Evolutionary conservation across 2,113 vertebrate species (phyloP).

Genomic region (Prunella fulvescens): DNA sequence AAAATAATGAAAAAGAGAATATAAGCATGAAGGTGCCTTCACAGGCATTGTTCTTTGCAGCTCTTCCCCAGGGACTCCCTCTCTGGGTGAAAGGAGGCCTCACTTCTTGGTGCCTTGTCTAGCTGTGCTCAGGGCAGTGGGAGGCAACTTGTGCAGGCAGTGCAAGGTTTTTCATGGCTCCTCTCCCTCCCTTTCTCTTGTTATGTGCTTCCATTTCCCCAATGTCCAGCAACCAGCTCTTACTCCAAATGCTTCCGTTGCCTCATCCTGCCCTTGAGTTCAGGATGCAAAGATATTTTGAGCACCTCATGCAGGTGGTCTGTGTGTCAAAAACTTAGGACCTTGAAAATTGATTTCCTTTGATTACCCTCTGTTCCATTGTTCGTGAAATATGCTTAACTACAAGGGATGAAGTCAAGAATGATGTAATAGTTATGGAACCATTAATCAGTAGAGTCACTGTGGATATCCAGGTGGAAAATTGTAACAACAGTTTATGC

Average conservation of each 20-base stretch:
- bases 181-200: not conserved
- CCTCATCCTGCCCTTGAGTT: not conserved
- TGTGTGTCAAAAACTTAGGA: not conserved
- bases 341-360: not conserved
- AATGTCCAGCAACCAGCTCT: not conserved
- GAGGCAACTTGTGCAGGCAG: not conserved
- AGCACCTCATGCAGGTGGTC: not conserved
- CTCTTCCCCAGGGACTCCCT: not conserved
- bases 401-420: not conserved
- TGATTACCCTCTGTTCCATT: not conserved
- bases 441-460: slow-evolving; percentile 12
- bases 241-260: not conserved
- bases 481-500: not conserved
- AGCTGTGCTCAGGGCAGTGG: not conserved
- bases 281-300: not conserved
- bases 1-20: not conserved
- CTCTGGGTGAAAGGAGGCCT: not conserved
- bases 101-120: not conserved
- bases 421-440: slow-evolving; percentile 25
- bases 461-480: slow-evolving; percentile 50
- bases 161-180: not conserved
- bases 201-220: not conserved
- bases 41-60: not conserved
- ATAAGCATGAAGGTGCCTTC: not conserved
- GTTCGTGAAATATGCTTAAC: not conserved